Conservation (phyloP, 2,888 invertebrate genomes). For the Protonemura montana region DNA sequence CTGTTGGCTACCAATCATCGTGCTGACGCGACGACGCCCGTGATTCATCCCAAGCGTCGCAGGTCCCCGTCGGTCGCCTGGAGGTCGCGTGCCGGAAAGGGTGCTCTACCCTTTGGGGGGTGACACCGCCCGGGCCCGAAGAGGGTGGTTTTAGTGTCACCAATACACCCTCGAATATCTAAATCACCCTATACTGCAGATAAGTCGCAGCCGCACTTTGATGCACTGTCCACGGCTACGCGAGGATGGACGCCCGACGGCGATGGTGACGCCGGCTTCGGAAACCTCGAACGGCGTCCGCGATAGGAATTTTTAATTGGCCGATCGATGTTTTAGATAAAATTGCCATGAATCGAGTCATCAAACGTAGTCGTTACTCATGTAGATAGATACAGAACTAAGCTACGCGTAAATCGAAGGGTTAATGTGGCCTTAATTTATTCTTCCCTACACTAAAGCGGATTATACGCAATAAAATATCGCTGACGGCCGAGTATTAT, state of each 20-base stretch:
- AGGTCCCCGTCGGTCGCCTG: slow-evolving; percentile 16
- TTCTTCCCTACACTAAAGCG: slow-evolving; percentile 17
- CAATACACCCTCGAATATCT: slow-evolving; percentile 39
- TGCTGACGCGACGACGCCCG: slow-evolving; percentile 9
- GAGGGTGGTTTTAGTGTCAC: slow-evolving; percentile 41
- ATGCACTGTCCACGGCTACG: not conserved
- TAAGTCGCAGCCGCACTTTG: slow-evolving; percentile 25
- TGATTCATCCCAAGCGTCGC: slow-evolving; percentile 19
- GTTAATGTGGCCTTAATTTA: slow-evolving; percentile 22
- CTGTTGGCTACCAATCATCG: slow-evolving; percentile 36
- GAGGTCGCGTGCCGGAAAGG: slow-evolving; percentile 42
- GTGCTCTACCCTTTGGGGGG: slow-evolving; percentile 27
- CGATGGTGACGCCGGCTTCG: not conserved
- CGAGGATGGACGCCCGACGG: not conserved
- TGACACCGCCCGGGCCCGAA: slow-evolving; percentile 20
- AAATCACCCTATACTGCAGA: slow-evolving; percentile 34
- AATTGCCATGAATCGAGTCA: slow-evolving; percentile 33
- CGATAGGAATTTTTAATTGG: slow-evolving; percentile 39
- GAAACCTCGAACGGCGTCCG: not conserved
- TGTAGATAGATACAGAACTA: slow-evolving; percentile 22
- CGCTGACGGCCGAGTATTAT: not conserved
- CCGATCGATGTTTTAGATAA: slow-evolving; percentile 39
- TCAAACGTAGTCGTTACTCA: slow-evolving; percentile 31
- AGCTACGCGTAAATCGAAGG: slow-evolving; percentile 27
- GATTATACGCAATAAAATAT: not conserved